A percentile compares a stretch with the other conserved stretches of the same genome.
phyloP scores from a whole-genome alignment of 2,113 vertebrate species.

The Mirza zaza region DNA sequence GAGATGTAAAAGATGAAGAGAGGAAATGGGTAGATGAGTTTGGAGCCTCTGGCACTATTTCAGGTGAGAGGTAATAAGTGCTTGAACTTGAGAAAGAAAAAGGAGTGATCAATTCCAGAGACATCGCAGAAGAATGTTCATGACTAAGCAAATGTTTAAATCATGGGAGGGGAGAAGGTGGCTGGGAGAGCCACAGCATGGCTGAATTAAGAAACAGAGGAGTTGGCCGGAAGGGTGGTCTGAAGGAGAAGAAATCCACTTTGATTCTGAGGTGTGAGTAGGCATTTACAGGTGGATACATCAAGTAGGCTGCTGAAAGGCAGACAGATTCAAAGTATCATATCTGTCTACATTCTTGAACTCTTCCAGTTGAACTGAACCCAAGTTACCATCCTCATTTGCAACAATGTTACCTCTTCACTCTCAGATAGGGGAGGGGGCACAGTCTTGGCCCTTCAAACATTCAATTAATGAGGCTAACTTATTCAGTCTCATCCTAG shows the following conservation, averaged over 20 bases:
- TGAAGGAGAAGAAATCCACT: background rate
- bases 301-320: background rate
- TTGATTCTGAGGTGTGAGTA: background rate
- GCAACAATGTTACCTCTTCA: background rate
- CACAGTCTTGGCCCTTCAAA: background rate
- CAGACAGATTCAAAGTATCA: background rate
- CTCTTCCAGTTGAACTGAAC: slow-evolving; percentile 1
- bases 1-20: background rate
- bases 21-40: background rate
- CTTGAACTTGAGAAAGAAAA: slow-evolving; percentile 31
- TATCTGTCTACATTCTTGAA: slow-evolving; percentile 1
- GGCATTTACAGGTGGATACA: background rate
- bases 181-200: background rate
- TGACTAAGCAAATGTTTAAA: background rate
- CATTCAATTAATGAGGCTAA: background rate
- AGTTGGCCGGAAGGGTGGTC: background rate
- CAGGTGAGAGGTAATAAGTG: background rate
- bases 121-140: background rate
- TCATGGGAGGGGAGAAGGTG: background rate
- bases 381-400: slow-evolving; percentile 35
- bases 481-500: background rate
- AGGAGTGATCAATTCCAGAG: background rate
- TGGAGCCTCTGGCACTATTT: background rate
- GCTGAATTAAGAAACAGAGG: background rate
- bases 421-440: background rate